phyloP scores from a whole-genome alignment of 2,888 invertebrate species.

The Dryobota labecula region DNA sequence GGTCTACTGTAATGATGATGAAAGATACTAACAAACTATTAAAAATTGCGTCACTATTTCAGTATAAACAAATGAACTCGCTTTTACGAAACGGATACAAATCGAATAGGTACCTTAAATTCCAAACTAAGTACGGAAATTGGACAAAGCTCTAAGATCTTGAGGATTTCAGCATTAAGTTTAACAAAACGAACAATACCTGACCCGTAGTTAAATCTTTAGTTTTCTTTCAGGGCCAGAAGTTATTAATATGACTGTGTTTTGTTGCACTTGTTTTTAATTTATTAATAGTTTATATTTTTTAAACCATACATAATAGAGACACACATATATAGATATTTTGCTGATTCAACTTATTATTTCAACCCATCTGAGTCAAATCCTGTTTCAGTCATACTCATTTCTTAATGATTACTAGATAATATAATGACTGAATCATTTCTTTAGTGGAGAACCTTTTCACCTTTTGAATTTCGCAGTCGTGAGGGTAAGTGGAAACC shows the following conservation, averaged over 20 bases:
- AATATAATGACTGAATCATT: conserved; percentile 3
- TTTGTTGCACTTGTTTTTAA: background rate
- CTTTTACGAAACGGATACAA: background rate
- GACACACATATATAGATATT: background rate
- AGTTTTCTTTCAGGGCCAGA: background rate
- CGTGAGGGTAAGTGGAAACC: background rate
- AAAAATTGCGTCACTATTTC: conserved; percentile 14
- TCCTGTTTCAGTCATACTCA: background rate
- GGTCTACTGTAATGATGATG: conserved; percentile 1
- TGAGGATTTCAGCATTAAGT: conserved; percentile 15
- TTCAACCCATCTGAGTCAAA: background rate
- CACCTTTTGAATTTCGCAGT: no score
- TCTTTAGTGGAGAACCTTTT: no score
- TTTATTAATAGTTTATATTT: background rate
- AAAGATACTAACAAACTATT: conserved; percentile 4
- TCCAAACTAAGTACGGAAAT: conserved; percentile 11
- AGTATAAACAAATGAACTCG: conserved; percentile 13
- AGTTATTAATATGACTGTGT: background rate
- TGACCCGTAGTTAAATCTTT: background rate
- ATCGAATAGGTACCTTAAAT: background rate
- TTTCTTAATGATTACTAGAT: background rate
- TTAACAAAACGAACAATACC: conserved; percentile 12
- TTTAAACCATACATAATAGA: background rate
- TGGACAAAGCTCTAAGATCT: conserved; percentile 9
- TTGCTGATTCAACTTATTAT: background rate